Percentiles rank a stretch among this genome's conserved stretches.
Conservation (phyloP, 2,113 vertebrate species). For the Mirza zaza region DNA sequence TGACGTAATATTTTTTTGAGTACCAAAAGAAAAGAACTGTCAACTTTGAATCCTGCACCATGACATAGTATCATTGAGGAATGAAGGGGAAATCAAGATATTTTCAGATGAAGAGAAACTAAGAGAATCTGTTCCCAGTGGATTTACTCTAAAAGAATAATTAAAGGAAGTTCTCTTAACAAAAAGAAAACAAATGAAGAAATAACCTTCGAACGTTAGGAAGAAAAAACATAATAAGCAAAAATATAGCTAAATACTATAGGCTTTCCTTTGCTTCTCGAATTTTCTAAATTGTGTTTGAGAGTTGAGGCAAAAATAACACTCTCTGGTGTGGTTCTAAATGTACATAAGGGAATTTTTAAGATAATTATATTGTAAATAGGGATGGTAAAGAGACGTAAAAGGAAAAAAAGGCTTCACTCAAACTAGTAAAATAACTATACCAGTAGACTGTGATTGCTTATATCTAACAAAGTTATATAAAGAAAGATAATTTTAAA, state of each 20-base stretch:
- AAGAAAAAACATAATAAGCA: background rate
- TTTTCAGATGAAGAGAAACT: constrained; percentile 20
- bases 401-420: background rate
- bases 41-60: background rate
- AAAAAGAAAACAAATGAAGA: background rate
- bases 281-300: background rate
- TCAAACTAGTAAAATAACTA: background rate
- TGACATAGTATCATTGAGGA: background rate
- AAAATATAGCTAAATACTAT: background rate
- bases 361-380: background rate
- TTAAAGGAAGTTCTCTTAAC: background rate
- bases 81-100: background rate
- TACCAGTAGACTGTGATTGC: background rate
- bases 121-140: background rate
- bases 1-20: background rate
- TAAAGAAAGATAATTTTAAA: background rate
- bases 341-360: background rate
- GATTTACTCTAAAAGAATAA: background rate
- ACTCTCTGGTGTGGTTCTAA: background rate
- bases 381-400: background rate
- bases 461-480: background rate
- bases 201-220: background rate
- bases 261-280: background rate
- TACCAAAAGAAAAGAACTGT: background rate
- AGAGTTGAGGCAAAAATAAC: background rate